A percentile compares a stretch with the other conserved stretches of the same genome.
These are phyloP conservation scores for Chloropsis cyanopogon DNA, from an alignment of 2,113 vertebrate genomes.

Conservation along the genomic window DNA sequence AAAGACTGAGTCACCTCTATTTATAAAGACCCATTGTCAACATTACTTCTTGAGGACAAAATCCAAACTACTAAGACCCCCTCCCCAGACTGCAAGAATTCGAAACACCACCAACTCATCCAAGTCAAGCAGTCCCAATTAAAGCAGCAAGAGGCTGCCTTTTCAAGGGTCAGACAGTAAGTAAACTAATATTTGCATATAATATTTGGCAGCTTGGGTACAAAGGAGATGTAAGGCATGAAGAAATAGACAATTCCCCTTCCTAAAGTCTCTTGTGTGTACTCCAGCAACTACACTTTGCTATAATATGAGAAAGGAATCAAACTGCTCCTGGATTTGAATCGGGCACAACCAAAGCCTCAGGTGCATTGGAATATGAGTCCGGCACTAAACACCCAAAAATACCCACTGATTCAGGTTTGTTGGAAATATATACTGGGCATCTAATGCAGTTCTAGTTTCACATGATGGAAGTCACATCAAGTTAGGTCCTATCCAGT, in stretches of 20 bases:
- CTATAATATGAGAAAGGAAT: not conserved
- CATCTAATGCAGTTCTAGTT: not conserved
- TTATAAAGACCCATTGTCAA: not conserved
- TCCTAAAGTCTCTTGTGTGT: not conserved
- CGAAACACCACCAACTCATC: not conserved
- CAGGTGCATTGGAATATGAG: not conserved
- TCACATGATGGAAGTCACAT: not conserved
- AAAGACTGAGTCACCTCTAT: not conserved
- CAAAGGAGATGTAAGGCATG: not conserved
- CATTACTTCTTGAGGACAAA: not conserved
- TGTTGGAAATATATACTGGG: not conserved
- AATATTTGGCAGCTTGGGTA: not conserved
- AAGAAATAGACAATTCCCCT: not conserved
- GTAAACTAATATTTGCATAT: not conserved
- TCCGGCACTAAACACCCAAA: not conserved
- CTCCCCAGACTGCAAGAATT: not conserved
- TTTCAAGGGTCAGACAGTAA: not conserved
- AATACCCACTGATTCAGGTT: not conserved
- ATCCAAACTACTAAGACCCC: not conserved
- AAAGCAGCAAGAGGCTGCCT: not conserved
- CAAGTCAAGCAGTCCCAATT: fast-evolving
- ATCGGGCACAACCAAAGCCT: not conserved
- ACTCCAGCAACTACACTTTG: not conserved
- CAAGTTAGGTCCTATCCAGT: not conserved
- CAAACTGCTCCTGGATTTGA: not conserved